These are phyloP conservation scores for Calcarius lapponicus DNA, from an alignment of 2,797 vertebrate species.

Conservation along the genomic window DNA sequence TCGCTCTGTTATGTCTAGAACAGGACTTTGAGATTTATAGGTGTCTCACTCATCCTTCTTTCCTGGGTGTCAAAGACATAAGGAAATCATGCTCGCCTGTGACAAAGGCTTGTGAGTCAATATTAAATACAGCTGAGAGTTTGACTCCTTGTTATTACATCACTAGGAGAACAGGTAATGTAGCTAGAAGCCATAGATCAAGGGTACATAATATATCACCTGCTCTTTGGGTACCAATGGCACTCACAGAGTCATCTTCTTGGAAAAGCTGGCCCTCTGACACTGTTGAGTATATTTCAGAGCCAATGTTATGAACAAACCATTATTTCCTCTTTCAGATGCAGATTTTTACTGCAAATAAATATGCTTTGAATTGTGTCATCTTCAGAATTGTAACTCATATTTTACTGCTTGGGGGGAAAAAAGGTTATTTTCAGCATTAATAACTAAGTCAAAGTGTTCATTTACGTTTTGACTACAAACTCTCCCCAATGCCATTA, in stretches of 20 bases:
- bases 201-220: not conserved
- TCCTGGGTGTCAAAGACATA: not conserved
- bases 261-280: slow-evolving; percentile 15
- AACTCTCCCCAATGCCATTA: not conserved
- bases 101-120: slow-evolving; percentile 8
- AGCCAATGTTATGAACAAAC: not conserved
- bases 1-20: not conserved
- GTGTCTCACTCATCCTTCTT: not conserved
- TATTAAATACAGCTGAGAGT: not conserved
- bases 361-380: not conserved
- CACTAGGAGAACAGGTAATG: not conserved
- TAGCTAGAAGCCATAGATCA: not conserved
- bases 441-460: not conserved
- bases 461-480: not conserved
- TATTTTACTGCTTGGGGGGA: not conserved
- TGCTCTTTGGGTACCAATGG: not conserved
- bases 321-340: not conserved
- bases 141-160: not conserved
- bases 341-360: not conserved
- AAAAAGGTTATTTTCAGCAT: slow-evolving; percentile 3
- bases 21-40: slow-evolving; percentile 31
- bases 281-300: not conserved
- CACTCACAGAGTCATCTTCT: not conserved
- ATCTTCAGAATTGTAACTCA: slow-evolving; percentile 9
- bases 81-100: not conserved